A percentile compares a stretch with the other conserved stretches of the same genome.
phyloP scores from a whole-genome alignment of 2,888 invertebrate genomes.

The Cistogaster globosa region DNA sequence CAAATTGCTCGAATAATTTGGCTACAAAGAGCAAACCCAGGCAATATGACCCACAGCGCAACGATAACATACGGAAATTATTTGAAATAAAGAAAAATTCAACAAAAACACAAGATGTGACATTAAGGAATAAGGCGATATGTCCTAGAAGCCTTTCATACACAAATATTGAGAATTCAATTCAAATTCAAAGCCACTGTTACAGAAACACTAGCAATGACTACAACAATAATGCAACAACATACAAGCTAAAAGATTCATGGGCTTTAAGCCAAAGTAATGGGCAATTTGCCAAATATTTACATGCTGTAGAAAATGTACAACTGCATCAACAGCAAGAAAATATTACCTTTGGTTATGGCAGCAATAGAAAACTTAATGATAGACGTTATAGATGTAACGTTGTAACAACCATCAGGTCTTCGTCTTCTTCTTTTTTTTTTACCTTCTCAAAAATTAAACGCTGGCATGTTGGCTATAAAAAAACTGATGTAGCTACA shows the following conservation, averaged over 20 bases:
- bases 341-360: conserved; percentile 54
- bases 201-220: conserved; percentile 45
- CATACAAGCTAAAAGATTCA: conserved; percentile 56
- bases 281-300: conserved; percentile 74
- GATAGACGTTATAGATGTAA: conserved; percentile 56
- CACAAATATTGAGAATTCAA: conserved; percentile 66
- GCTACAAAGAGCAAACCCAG: conserved; percentile 72
- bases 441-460: conserved; percentile 46
- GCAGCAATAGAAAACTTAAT: conserved; percentile 57
- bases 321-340: conserved; percentile 56
- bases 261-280: conserved; percentile 74
- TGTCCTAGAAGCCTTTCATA: conserved; percentile 75
- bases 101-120: conserved; percentile 59
- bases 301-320: conserved; percentile 57
- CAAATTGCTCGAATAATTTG: conserved; percentile 63
- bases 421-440: background rate
- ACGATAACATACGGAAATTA: conserved; percentile 78
- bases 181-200: conserved; percentile 18
- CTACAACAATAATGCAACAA: conserved; percentile 53
- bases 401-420: conserved; percentile 8
- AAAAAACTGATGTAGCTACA: conserved; percentile 64
- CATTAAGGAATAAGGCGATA: conserved; percentile 42
- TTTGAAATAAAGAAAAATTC: conserved; percentile 74
- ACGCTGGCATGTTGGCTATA: conserved; percentile 58
- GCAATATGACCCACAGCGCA: conserved; percentile 77